Percentiles rank a stretch among this genome's conserved stretches.
These are phyloP conservation scores for Cyclopterus lumpus DNA, from an alignment of 2,797 vertebrate genomes.

Conservation along the genomic window DNA sequence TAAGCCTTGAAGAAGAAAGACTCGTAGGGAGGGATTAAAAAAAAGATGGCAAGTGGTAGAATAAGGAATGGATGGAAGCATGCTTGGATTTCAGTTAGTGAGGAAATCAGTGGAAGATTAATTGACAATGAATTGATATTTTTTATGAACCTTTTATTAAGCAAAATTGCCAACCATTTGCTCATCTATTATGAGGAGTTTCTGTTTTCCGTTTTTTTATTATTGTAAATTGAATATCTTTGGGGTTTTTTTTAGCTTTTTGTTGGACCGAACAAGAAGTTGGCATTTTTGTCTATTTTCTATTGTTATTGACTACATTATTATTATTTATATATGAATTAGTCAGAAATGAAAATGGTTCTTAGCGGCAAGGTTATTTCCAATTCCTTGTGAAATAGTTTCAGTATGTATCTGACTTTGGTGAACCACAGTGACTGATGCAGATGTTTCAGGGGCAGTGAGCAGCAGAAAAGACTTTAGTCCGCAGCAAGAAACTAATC, in stretches of 20 bases:
- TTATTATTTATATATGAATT: neutral
- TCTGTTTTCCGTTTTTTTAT: constrained; percentile 1
- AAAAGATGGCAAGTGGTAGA: neutral
- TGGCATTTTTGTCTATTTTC: neutral
- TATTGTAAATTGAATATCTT: neutral
- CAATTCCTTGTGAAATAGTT: constrained; percentile 27
- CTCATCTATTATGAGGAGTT: constrained; percentile 15
- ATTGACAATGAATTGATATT: neutral
- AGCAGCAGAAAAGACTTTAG: constrained; percentile 56
- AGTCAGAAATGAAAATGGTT: neutral
- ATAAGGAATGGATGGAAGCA: constrained; percentile 13
- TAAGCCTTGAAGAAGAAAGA: constrained; percentile 5
- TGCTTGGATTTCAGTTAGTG: constrained; percentile 23
- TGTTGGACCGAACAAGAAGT: neutral
- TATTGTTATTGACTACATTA: neutral
- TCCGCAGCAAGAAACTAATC: constrained; percentile 63
- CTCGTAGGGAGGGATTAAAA: neutral
- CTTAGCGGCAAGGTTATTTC: constrained; percentile 6
- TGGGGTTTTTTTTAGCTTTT: neutral
- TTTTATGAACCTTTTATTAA: neutral
- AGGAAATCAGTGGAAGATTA: neutral
- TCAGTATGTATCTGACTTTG: constrained; percentile 48
- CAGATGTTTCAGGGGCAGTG: constrained; percentile 56
- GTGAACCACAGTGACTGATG: constrained; percentile 54
- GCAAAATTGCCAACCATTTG: constrained; percentile 2